Percentiles rank a stretch among this genome's conserved stretches.
Evolutionary conservation across 2,113 vertebrate genomes (phyloP).

Genomic region (Pandion haliaetus): DNA sequence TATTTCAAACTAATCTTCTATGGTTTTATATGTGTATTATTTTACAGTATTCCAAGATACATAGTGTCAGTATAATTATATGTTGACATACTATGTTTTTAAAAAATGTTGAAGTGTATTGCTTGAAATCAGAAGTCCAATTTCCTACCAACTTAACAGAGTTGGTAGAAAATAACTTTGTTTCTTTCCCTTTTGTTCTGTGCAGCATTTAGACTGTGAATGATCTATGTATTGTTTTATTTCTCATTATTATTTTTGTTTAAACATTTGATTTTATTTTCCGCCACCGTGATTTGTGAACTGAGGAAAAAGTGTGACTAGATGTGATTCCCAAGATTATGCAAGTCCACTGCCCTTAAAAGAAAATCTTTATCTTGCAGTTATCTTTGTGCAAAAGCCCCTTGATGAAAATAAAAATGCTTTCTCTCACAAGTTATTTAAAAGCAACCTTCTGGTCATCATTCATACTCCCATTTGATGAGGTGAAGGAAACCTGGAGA

Average conservation of each 20-base stretch:
- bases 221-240: not conserved
- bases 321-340: not conserved
- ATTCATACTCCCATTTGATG: not conserved
- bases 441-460: not conserved
- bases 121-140: not conserved
- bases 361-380: not conserved
- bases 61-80: not conserved
- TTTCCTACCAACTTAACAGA: not conserved
- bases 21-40: not conserved
- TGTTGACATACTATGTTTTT: not conserved
- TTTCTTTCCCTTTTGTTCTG: not conserved
- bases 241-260: not conserved
- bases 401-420: not conserved
- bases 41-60: not conserved
- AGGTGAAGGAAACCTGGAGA: not conserved
- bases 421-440: not conserved
- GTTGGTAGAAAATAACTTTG: not conserved
- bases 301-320: not conserved
- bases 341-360: not conserved
- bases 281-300: not conserved
- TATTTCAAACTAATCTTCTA: not conserved
- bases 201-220: not conserved
- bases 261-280: not conserved
- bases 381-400: not conserved
- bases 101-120: not conserved